Evolutionary conservation across 1,140 invertebrate genomes (phyloP), one percentile per base, ranked within the genome.

Genomic region (Aphis craccivora): DNA sequence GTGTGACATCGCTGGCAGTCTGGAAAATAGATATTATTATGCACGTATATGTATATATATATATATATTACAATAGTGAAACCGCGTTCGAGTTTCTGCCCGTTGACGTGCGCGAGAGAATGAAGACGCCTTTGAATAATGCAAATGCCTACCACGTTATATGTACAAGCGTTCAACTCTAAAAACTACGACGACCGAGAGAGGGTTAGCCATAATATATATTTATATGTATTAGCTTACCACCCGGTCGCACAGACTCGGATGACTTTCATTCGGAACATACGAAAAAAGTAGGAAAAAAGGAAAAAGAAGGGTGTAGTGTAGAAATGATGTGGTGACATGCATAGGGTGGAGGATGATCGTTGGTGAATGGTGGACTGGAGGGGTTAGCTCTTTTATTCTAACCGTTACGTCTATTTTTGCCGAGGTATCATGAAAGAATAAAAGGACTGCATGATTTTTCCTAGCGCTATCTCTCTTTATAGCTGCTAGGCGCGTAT

Each of bases 61-160:
- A 23, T 23, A 55, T 76, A 20, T 51, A 55, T 37, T n/a, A 23
- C 48, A 22, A 89, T 37, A 53, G n/a, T 53, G 67, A 76, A 45
- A n/a, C 83, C 23, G 22, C 37, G 37, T 43, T 14, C 25, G 51
- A 14, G 53, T 48, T 35, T 30, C 40, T 76, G 22, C 76, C 22
- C 48, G n/a, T 91, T 90, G 93, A 93, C 55, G 93, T 91, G 88
- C 53, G 88, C 43, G 88, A 93, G 88, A 84, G 40, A 81, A 67
- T 67, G 76, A 40, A 91, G 88, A 91, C 88, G 67, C 67, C 48
- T 93, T 91, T 76, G 93, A 90, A 91, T 91, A 76, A 91, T 91
- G 90, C 90, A 91, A 91, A 91, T 37, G 23, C 83, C 60, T 40
- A 6, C 48, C 8, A 23, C 60, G 5, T 4, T 45, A 11, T 60